phyloP scores from a whole-genome alignment of 2,888 invertebrate genomes.

The Drosophila peninsularis region DNA sequence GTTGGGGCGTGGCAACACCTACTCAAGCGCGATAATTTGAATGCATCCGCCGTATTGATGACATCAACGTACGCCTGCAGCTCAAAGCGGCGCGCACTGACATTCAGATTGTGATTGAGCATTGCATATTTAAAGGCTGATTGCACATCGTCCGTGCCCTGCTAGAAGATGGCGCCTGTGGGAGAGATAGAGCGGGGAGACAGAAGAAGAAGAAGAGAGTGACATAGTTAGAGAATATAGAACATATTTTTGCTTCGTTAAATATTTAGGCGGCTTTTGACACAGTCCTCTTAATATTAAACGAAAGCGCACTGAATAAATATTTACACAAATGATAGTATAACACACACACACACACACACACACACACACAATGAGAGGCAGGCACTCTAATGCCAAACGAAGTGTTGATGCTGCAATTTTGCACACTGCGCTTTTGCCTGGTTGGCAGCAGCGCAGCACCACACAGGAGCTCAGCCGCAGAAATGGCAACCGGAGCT shows the following conservation, averaged over 20 bases:
- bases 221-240: slow-evolving; percentile 25
- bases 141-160: slow-evolving; percentile 95
- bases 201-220: slow-evolving; percentile 56
- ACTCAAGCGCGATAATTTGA: slow-evolving; percentile 96
- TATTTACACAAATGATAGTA: slow-evolving; percentile 76
- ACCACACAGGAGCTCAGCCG: slow-evolving; percentile 10
- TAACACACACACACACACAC: slow-evolving; percentile 31
- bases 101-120: slow-evolving; percentile 93
- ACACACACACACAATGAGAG: slow-evolving; percentile 14
- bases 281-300: slow-evolving; percentile 76
- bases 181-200: slow-evolving; percentile 58
- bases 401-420: slow-evolving; percentile 81
- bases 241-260: slow-evolving; percentile 70
- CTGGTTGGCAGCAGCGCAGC: slow-evolving; percentile 32
- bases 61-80: slow-evolving; percentile 95
- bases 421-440: slow-evolving; percentile 72
- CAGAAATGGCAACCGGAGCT: slow-evolving; percentile 13
- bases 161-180: slow-evolving; percentile 95
- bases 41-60: slow-evolving; percentile 96
- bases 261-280: slow-evolving; percentile 77
- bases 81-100: slow-evolving; percentile 91
- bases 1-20: slow-evolving; percentile 85
- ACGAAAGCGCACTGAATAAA: slow-evolving; percentile 68
- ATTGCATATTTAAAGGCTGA: slow-evolving; percentile 96
- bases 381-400: slow-evolving; percentile 60